Evolutionary conservation across 1,140 invertebrate species (phyloP).

Genomic region (Drosophila lacertosa): DNA sequence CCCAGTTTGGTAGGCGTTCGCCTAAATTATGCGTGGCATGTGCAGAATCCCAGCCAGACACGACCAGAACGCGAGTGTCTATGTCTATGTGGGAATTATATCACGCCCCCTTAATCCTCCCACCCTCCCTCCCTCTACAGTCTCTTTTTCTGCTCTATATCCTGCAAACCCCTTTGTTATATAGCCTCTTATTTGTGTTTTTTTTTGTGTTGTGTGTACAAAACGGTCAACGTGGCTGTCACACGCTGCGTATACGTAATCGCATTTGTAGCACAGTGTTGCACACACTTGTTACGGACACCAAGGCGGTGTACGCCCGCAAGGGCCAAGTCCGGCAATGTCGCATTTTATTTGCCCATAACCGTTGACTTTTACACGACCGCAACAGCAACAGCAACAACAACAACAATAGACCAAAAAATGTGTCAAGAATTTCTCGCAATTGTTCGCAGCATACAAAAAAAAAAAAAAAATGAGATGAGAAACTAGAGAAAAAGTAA

Average conservation of each 20-base stretch:
- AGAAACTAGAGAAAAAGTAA: constrained; percentile 23
- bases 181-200: constrained; percentile 16
- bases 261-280: constrained; percentile 67
- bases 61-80: constrained; percentile 2
- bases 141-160: constrained; percentile 5
- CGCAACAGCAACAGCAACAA: constrained; percentile 40
- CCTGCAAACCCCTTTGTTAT: constrained; percentile 19
- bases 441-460: constrained; percentile 31
- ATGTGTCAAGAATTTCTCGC: constrained; percentile 20
- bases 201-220: constrained; percentile 8
- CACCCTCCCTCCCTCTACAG: neutral
- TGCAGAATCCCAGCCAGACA: constrained; percentile 6
- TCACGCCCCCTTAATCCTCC: too few species aligned
- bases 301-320: constrained; percentile 8
- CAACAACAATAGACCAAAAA: constrained; percentile 13
- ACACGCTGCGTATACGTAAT: constrained; percentile 73
- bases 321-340: constrained; percentile 7
- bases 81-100: constrained; percentile 13
- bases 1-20: constrained; percentile 3
- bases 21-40: constrained; percentile 32
- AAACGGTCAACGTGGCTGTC: constrained; percentile 40
- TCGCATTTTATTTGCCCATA: constrained; percentile 63
- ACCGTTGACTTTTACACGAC: constrained; percentile 69
- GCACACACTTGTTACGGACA: constrained; percentile 64
- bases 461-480: constrained; percentile 7